phyloP scores from a whole-genome alignment of 2,888 invertebrate genomes.

The Rhagium mordax region DNA sequence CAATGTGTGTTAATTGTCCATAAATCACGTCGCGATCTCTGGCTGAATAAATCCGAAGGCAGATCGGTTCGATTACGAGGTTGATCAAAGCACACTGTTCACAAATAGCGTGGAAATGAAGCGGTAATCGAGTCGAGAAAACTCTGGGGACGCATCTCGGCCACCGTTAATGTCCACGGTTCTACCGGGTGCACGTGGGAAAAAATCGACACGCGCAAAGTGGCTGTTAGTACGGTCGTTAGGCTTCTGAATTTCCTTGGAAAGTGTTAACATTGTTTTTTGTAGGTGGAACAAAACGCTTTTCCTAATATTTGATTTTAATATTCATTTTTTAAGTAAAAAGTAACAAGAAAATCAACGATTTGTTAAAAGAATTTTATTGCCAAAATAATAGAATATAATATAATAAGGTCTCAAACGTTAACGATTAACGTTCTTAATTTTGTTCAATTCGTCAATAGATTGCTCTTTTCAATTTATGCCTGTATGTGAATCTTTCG shows the following conservation, averaged over 20 bases:
- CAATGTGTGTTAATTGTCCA: conserved; percentile 51
- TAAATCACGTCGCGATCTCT: conserved; percentile 49
- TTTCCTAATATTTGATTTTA: too few species aligned
- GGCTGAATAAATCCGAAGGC: conserved; percentile 47
- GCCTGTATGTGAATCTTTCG: too few species aligned
- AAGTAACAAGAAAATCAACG: too few species aligned
- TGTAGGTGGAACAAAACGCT: too few species aligned
- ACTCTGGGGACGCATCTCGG: conserved; percentile 44
- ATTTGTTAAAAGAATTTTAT: too few species aligned
- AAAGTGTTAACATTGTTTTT: too few species aligned
- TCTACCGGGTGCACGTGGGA: neutral
- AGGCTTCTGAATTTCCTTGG: neutral
- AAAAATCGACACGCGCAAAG: conserved; percentile 1
- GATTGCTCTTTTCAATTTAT: too few species aligned
- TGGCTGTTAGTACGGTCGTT: conserved; percentile 11
- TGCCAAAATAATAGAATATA: too few species aligned
- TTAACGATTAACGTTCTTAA: too few species aligned
- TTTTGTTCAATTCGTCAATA: too few species aligned
- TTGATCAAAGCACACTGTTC: conserved; percentile 38
- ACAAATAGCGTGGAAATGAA: conserved; percentile 51
- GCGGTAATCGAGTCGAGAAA: conserved; percentile 48
- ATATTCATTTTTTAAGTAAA: too few species aligned
- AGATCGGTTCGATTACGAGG: conserved; percentile 37
- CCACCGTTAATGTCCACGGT: conserved; percentile 15
- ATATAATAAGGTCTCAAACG: too few species aligned